Conservation (phyloP, 2,888 invertebrate genomes). For the Perdita meconis region DNA sequence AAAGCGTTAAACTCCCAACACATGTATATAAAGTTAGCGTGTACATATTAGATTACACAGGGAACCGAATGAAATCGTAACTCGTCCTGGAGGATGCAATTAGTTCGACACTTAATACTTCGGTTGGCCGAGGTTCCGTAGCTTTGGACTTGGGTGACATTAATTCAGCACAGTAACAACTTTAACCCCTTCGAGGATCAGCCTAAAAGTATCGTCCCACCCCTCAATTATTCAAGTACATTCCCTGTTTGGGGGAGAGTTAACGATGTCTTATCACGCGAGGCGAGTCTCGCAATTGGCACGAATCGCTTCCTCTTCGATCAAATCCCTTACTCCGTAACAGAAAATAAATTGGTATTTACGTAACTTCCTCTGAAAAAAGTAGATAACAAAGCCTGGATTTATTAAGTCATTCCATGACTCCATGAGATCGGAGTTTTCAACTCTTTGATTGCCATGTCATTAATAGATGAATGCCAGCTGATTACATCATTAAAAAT, state of each 20-base stretch:
- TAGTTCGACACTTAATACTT: conserved; percentile 35
- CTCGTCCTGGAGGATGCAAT: conserved; percentile 31
- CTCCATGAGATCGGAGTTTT: too few species aligned
- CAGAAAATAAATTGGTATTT: too few species aligned
- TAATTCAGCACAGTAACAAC: conserved; percentile 60
- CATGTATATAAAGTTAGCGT: conserved; percentile 33
- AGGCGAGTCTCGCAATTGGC: conserved; percentile 8
- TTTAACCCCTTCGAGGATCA: conserved; percentile 41
- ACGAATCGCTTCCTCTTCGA: not conserved
- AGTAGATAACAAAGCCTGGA: too few species aligned
- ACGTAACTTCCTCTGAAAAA: too few species aligned
- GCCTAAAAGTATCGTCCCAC: not conserved
- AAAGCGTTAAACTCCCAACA: conserved; percentile 18
- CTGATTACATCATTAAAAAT: too few species aligned
- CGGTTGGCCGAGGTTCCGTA: conserved; percentile 42
- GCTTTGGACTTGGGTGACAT: conserved; percentile 62
- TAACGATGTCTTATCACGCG: conserved; percentile 7
- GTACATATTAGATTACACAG: conserved; percentile 41
- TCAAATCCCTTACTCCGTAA: too few species aligned
- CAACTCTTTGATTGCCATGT: too few species aligned
- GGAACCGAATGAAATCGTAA: conserved; percentile 3
- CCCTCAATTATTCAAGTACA: not conserved
- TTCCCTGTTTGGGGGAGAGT: conserved; percentile 2
- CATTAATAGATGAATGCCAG: too few species aligned
- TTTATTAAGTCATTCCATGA: too few species aligned